phyloP scores from a whole-genome alignment of 2,113 vertebrate genomes.

The Camelus dromedarius region DNA sequence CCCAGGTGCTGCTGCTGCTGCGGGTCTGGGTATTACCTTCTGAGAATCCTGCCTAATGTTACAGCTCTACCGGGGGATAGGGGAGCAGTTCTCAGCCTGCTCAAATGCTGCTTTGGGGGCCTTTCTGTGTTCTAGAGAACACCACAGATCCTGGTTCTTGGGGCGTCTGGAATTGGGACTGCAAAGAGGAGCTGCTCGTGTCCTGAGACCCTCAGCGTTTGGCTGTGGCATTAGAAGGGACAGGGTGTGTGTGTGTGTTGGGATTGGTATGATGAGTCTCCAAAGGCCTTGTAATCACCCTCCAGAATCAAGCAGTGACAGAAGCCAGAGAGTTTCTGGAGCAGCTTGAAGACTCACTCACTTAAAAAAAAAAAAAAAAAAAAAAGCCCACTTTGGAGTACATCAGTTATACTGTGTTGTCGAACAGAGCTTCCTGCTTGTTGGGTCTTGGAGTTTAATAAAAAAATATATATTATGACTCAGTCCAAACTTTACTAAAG shows the following conservation, averaged over 20 bases:
- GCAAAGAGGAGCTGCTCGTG: neutral
- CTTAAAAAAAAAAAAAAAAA: conserved; percentile 59
- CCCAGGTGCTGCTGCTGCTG: neutral
- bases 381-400: conserved; percentile 57
- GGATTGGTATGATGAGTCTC: neutral
- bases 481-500: conserved; percentile 79
- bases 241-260: neutral
- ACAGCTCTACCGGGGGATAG: rapidly evolving
- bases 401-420: conserved; percentile 76
- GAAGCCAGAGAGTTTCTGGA: conserved; percentile 26
- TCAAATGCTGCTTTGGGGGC: neutral
- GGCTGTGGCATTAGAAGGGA: neutral
- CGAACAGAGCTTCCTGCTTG: conserved; percentile 76
- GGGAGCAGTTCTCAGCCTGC: neutral
- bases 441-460: conserved; percentile 81
- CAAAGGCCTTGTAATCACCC: conserved; percentile 48
- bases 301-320: neutral
- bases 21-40: too few relatives aligned
- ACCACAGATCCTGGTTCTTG: neutral
- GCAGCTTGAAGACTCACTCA: neutral
- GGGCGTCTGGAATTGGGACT: neutral
- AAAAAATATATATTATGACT: conserved; percentile 83
- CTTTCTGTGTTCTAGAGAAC: neutral
- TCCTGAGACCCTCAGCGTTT: neutral
- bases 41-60: neutral